Evolutionary conservation across 2,113 vertebrate genomes (phyloP).

Genomic region (Thomomys bottae): DNA sequence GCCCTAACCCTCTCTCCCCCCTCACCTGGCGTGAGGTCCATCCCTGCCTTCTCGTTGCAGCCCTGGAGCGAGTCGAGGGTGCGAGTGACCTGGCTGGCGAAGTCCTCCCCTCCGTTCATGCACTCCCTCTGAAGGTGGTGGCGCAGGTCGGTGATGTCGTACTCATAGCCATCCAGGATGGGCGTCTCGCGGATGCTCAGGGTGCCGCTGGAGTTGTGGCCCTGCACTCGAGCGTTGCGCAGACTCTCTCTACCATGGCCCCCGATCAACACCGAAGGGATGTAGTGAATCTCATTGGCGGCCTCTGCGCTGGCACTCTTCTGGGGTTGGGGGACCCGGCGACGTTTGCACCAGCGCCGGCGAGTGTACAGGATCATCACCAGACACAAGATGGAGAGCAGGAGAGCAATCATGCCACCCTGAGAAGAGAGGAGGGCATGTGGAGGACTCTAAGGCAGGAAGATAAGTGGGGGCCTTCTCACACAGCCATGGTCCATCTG

Average conservation of each 20-base stretch:
- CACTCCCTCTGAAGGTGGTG: slow-evolving; percentile 98
- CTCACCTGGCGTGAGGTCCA: slow-evolving; percentile 97
- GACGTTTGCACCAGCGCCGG: slow-evolving; percentile 97
- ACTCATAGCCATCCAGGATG: slow-evolving; percentile 98
- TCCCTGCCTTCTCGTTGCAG: slow-evolving; percentile 95
- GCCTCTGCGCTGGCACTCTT: slow-evolving; percentile 98
- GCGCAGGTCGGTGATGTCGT: slow-evolving; percentile 96
- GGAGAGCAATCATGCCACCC: slow-evolving; percentile 98
- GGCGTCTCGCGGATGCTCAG: slow-evolving; percentile 98
- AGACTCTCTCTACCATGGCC: slow-evolving; percentile 97
- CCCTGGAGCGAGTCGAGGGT: slow-evolving; percentile 97
- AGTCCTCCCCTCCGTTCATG: slow-evolving; percentile 98
- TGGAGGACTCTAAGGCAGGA: fast-evolving
- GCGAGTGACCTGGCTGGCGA: slow-evolving; percentile 96
- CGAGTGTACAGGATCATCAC: slow-evolving; percentile 98
- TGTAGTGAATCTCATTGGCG: slow-evolving; percentile 99
- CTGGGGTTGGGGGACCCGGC: slow-evolving; percentile 97
- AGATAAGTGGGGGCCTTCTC: neutral
- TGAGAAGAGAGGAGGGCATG: slow-evolving; percentile 66
- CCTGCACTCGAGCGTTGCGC: slow-evolving; percentile 95
- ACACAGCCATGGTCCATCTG: neutral
- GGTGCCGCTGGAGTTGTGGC: slow-evolving; percentile 96
- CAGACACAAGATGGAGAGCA: slow-evolving; percentile 96
- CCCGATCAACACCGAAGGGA: slow-evolving; percentile 97
- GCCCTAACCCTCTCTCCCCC: fast-evolving